Evolutionary conservation across 2,797 vertebrate genomes (phyloP).

Genomic region (Pelodytes ibericus): DNA sequence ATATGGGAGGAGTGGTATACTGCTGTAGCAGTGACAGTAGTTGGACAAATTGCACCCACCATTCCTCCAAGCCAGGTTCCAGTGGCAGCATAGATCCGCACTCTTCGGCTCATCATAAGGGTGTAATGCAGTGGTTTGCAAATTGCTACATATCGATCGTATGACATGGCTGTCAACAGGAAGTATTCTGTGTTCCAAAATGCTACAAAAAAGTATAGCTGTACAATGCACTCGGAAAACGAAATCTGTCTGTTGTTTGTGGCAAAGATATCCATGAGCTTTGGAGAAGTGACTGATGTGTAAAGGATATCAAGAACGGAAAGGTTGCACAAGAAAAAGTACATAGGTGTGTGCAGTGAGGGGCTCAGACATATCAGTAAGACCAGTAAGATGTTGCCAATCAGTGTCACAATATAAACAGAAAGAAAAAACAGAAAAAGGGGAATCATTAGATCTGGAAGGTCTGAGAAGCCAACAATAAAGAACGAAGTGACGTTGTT

Average conservation of each 20-base stretch:
- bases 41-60: not conserved
- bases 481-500: not conserved
- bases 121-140: slow-evolving; percentile 21
- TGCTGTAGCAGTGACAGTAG: not conserved
- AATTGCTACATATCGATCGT: slow-evolving; percentile 34
- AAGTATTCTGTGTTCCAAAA: not conserved
- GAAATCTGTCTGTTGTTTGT: not conserved
- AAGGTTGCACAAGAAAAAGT: slow-evolving; percentile 30
- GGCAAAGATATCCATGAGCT: not conserved
- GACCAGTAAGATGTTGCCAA: not conserved
- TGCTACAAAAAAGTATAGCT: slow-evolving; percentile 8
- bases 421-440: not conserved
- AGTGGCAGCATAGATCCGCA: not conserved
- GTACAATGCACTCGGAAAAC: not conserved
- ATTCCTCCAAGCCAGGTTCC: not conserved
- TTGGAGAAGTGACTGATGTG: not conserved
- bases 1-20: not conserved
- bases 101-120: not conserved
- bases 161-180: slow-evolving; percentile 24
- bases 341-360: slow-evolving; percentile 25
- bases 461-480: not conserved
- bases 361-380: not conserved
- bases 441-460: not conserved
- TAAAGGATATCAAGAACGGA: not conserved
- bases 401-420: not conserved